phyloP scores from a whole-genome alignment of 1,140 invertebrate genomes.

The Monochamus saltuarius region DNA sequence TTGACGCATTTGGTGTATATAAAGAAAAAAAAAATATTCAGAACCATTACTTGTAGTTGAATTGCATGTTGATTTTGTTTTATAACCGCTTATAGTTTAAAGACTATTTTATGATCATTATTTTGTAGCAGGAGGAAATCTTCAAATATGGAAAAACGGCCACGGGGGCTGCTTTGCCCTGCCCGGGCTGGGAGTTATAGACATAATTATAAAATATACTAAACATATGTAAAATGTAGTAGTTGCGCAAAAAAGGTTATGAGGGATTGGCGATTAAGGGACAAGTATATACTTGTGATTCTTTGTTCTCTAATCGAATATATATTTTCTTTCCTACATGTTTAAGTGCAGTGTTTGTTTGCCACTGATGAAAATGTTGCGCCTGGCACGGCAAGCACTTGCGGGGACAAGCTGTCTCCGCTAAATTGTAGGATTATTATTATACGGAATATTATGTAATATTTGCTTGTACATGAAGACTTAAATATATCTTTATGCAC shows the following conservation, averaged over 20 bases:
- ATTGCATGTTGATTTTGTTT: slow-evolving; percentile 44
- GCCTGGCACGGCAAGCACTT: slow-evolving; percentile 20
- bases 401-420: slow-evolving; percentile 39
- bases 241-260: slow-evolving; percentile 46
- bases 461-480: slow-evolving; percentile 57
- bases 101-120: slow-evolving; percentile 34
- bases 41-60: slow-evolving; percentile 42
- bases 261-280: slow-evolving; percentile 49
- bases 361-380: slow-evolving; percentile 25
- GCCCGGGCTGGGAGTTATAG: slow-evolving; percentile 24
- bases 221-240: slow-evolving; percentile 50
- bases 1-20: slow-evolving; percentile 44
- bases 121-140: slow-evolving; percentile 33
- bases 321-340: slow-evolving; percentile 45
- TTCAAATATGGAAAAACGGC: slow-evolving; percentile 25
- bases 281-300: slow-evolving; percentile 47
- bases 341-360: slow-evolving; percentile 40
- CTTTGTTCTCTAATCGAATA: slow-evolving; percentile 50
- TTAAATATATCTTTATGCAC: slow-evolving; percentile 57
- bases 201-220: slow-evolving; percentile 43
- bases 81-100: slow-evolving; percentile 49
- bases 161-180: slow-evolving; percentile 23
- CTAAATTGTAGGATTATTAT: slow-evolving; percentile 50
- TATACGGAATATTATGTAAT: slow-evolving; percentile 54
- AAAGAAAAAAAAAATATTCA: slow-evolving; percentile 34